A percentile compares a stretch with the other conserved stretches of the same genome.
Evolutionary conservation across 2,888 invertebrate genomes (phyloP).

Genomic region (Cenopis cana): DNA sequence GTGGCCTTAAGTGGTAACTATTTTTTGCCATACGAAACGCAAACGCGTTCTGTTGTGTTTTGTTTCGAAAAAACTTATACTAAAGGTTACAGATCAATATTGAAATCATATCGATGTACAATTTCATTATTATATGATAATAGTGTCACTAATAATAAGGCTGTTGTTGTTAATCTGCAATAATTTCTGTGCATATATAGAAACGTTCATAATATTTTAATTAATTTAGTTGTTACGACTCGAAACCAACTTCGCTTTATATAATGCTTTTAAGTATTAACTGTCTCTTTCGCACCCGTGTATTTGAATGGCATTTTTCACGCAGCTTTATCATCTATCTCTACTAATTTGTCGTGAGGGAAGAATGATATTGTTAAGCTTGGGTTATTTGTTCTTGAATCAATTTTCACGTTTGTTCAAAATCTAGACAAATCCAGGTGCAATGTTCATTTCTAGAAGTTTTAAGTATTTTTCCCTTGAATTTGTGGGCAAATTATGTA

Average conservation of each 20-base stretch:
- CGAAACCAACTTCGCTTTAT: neutral
- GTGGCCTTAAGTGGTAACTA: no score
- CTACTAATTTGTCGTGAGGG: neutral
- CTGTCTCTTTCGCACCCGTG: neutral
- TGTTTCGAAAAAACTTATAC: no score
- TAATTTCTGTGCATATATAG: constrained; percentile 40
- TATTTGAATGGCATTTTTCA: neutral
- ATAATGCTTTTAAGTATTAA: constrained; percentile 3
- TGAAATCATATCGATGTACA: constrained; percentile 27
- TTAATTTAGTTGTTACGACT: constrained; percentile 1
- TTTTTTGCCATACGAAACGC: no score
- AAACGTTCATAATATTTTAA: constrained; percentile 30
- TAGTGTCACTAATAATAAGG: constrained; percentile 43
- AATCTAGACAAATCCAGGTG: constrained; percentile 10
- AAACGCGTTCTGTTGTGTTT: no score
- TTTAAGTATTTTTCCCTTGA: constrained; percentile 22
- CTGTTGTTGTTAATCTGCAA: constrained; percentile 40
- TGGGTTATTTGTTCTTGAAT: neutral
- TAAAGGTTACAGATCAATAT: neutral
- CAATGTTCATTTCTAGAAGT: constrained; percentile 22
- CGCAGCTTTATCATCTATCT: neutral
- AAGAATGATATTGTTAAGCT: neutral
- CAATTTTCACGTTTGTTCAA: neutral
- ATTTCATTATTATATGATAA: constrained; percentile 31
- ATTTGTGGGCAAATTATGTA: constrained; percentile 26